Conservation (phyloP, 2,113 vertebrate genomes). For the Nothoprocta perdicaria region DNA sequence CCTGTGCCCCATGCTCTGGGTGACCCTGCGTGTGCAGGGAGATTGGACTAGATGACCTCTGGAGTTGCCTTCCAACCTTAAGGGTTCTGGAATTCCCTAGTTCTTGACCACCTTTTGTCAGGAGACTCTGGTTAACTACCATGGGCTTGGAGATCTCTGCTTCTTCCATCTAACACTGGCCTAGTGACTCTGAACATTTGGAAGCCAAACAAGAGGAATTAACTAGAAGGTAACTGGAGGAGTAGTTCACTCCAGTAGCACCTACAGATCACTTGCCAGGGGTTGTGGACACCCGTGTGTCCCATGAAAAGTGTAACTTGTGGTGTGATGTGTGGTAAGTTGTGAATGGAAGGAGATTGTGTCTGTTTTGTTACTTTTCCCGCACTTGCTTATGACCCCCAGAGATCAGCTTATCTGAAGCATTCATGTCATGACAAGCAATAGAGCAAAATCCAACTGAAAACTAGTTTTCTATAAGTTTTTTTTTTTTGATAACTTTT, state of each 20-base stretch:
- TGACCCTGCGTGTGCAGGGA: too few relatives aligned
- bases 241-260: neutral
- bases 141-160: neutral
- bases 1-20: too few relatives aligned
- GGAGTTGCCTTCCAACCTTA: too few relatives aligned
- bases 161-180: neutral
- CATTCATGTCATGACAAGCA: conserved; percentile 2
- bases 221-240: neutral
- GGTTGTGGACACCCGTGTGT: neutral
- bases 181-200: neutral
- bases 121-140: neutral
- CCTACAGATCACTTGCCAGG: neutral
- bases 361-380: neutral
- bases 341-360: neutral
- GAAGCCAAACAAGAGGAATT: neutral
- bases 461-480: neutral
- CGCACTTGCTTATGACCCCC: neutral
- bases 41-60: too few relatives aligned
- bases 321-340: neutral
- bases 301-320: neutral
- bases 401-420: neutral
- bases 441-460: neutral
- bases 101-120: neutral
- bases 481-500: neutral
- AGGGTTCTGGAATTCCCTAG: too few relatives aligned